phyloP scores from a whole-genome alignment of 1,140 invertebrate genomes.

The Diplogasteroides magnus region DNA sequence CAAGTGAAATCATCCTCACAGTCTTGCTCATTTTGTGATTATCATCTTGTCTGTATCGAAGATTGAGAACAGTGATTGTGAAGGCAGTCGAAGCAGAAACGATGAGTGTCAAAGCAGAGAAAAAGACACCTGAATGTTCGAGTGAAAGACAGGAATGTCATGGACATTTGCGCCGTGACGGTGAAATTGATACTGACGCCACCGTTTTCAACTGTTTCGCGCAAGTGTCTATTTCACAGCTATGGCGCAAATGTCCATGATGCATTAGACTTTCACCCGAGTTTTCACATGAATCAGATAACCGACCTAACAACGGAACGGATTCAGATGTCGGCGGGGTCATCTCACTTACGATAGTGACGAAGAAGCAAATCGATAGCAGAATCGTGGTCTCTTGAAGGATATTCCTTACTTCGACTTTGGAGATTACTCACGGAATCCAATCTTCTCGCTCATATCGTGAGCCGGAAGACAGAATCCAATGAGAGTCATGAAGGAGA shows the following conservation, averaged over 20 bases:
- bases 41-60: constrained; percentile 34
- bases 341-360: constrained; percentile 61
- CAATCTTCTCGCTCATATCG: constrained; percentile 42
- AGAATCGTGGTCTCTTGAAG: constrained; percentile 78
- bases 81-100: constrained; percentile 37
- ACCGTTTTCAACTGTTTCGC: no score
- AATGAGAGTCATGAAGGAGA: constrained; percentile 92
- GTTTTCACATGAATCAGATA: no score
- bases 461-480: constrained; percentile 89
- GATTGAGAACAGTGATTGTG: constrained; percentile 36
- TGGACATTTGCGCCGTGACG: no score
- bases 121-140: constrained; percentile 35
- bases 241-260: no score
- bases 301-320: constrained; percentile 84
- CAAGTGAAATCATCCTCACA: constrained; percentile 11
- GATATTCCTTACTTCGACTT: neutral
- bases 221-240: no score
- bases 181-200: no score
- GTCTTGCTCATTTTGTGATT: constrained; percentile 31
- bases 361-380: constrained; percentile 57
- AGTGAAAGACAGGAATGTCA: no score
- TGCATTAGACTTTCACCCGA: no score
- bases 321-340: constrained; percentile 94
- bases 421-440: constrained; percentile 31
- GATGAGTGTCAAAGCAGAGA: constrained; percentile 37